Evolutionary conservation across 2,888 invertebrate species (phyloP).

Genomic region (Chironomus riparius): DNA sequence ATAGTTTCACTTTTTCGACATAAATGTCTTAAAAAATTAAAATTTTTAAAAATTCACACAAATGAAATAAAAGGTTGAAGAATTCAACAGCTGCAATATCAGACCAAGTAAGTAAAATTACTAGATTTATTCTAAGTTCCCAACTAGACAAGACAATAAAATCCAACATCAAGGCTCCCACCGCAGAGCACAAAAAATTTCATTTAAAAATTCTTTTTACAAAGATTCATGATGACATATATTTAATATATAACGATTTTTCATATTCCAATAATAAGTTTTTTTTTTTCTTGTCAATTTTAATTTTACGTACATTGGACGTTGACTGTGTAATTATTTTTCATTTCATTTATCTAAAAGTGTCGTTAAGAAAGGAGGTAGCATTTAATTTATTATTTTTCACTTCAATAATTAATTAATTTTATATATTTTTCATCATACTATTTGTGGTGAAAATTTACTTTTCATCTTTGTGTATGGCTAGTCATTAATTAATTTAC

Average conservation of each 20-base stretch:
- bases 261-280: background rate
- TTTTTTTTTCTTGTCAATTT: no score
- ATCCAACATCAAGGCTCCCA: no score
- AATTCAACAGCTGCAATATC: no score
- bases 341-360: background rate
- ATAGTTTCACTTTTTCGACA: no score
- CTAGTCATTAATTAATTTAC: background rate
- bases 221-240: background rate
- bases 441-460: no score
- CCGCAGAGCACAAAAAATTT: background rate
- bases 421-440: background rate
- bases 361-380: constrained; percentile 5
- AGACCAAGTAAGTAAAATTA: no score
- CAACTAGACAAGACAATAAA: no score
- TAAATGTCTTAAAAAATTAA: no score
- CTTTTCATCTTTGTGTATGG: background rate
- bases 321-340: background rate
- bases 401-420: background rate
- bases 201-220: no score
- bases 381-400: constrained; percentile 1
- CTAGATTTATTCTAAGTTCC: no score
- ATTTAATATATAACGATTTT: background rate
- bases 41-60: no score
- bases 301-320: constrained; percentile 5
- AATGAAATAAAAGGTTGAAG: no score